These are phyloP conservation scores for Zelostemma sp. DNA, from an alignment of 1,140 invertebrate genomes.

Conservation along the genomic window DNA sequence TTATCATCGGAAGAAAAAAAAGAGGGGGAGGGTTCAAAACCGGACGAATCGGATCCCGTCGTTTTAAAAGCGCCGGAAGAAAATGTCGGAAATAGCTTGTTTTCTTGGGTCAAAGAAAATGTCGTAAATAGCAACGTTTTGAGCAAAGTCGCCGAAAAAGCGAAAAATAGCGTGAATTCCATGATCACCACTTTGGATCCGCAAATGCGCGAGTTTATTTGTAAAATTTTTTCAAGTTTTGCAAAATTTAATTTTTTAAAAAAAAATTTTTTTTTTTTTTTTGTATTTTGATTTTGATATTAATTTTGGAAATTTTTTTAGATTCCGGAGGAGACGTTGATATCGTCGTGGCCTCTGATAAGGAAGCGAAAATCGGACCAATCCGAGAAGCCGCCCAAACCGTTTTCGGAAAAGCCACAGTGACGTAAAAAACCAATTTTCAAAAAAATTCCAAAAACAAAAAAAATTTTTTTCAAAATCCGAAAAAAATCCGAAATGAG, in stretches of 20 bases:
- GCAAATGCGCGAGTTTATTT: slow-evolving; percentile 89
- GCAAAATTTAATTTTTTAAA: background rate
- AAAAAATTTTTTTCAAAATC: slow-evolving; percentile 4
- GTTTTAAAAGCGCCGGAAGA: no score
- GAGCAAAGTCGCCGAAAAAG: slow-evolving; percentile 82
- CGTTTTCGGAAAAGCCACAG: slow-evolving; percentile 85
- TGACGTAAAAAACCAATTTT: slow-evolving; percentile 72
- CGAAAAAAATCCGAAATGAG: no score
- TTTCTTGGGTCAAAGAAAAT: slow-evolving; percentile 71
- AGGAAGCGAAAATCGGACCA: slow-evolving; percentile 82
- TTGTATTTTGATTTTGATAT: slow-evolving; percentile 21
- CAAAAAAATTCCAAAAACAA: slow-evolving; percentile 3
- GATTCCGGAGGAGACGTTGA: slow-evolving; percentile 84
- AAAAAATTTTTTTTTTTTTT: background rate
- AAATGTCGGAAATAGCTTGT: slow-evolving; percentile 56
- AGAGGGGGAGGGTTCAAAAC: slow-evolving; percentile 15
- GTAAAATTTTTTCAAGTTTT: slow-evolving; percentile 71
- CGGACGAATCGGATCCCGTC: slow-evolving; percentile 30
- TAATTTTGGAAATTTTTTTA: slow-evolving; percentile 62
- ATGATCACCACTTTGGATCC: slow-evolving; percentile 92
- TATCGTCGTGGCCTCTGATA: slow-evolving; percentile 82
- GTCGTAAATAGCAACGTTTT: slow-evolving; percentile 67
- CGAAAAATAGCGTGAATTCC: slow-evolving; percentile 85
- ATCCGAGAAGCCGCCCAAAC: slow-evolving; percentile 87
- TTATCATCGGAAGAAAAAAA: slow-evolving; percentile 14